Evolutionary conservation across 2,888 invertebrate species (phyloP).

Genomic region (Chloroclysta siterata): DNA sequence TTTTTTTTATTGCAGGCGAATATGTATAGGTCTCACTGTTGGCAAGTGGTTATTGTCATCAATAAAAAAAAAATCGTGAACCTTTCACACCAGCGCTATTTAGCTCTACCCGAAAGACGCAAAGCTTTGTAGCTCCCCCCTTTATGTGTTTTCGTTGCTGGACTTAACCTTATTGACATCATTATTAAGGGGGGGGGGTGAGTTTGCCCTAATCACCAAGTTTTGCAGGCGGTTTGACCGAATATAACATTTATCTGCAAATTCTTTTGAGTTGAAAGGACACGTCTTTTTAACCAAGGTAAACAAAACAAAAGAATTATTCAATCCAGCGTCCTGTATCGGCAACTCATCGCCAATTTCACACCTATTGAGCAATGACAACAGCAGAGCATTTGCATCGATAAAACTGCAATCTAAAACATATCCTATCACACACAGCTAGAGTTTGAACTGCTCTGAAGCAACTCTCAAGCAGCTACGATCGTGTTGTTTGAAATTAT

Average conservation of each 20-base stretch:
- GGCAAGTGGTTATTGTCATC: no score
- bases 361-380: slow-evolving; percentile 67
- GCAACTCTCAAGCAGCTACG: slow-evolving; percentile 39
- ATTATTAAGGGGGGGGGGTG: no score
- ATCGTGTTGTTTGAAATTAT: slow-evolving; percentile 51
- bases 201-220: no score
- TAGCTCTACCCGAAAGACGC: no score
- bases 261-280: background rate
- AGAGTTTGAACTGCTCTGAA: slow-evolving; percentile 9
- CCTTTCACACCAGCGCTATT: no score
- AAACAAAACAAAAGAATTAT: slow-evolving; percentile 42
- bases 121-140: no score
- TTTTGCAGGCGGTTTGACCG: no score
- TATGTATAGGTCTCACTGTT: no score
- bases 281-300: background rate
- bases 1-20: background rate
- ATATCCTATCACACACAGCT: slow-evolving; percentile 35
- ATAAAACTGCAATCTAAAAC: slow-evolving; percentile 42
- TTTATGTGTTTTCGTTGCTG: no score
- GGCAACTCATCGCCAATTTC: slow-evolving; percentile 64
- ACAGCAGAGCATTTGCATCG: slow-evolving; percentile 45
- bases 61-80: no score
- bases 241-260: no score
- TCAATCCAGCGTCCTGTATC: slow-evolving; percentile 58
- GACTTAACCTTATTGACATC: no score